These are phyloP conservation scores for Eurytoma adleriae DNA, from an alignment of 2,888 invertebrate genomes.

Conservation along the genomic window DNA sequence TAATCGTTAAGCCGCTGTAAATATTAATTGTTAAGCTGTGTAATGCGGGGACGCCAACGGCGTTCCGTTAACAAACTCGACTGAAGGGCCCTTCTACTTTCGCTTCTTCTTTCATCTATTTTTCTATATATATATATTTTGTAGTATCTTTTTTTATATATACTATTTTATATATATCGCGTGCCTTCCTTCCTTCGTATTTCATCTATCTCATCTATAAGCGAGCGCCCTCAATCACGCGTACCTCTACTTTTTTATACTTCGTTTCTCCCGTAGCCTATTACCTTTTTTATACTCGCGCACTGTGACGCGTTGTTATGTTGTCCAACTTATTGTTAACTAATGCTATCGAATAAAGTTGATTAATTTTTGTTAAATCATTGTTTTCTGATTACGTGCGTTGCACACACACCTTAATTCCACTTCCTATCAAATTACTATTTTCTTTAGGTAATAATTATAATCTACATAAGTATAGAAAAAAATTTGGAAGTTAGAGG, in stretches of 20 bases:
- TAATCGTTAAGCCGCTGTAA: constrained; percentile 61
- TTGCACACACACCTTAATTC: not conserved
- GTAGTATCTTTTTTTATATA: not conserved
- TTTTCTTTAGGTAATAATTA: too few species aligned
- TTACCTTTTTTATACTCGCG: constrained; percentile 62
- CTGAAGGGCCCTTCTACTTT: constrained; percentile 65
- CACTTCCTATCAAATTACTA: not conserved
- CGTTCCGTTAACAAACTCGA: constrained; percentile 60
- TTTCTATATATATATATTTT: constrained; percentile 5
- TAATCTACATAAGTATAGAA: too few species aligned
- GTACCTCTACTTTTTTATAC: constrained; percentile 28
- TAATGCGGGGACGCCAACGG: constrained; percentile 53
- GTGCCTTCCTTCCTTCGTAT: constrained; percentile 31
- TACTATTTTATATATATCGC: not conserved
- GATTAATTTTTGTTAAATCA: constrained; percentile 70
- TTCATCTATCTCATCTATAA: constrained; percentile 33
- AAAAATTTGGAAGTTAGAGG: too few species aligned
- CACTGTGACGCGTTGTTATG: constrained; percentile 65
- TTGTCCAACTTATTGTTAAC: constrained; percentile 71
- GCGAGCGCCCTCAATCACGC: constrained; percentile 24
- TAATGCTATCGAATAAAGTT: constrained; percentile 73
- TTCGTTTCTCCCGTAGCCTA: constrained; percentile 43
- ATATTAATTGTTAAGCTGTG: constrained; percentile 68
- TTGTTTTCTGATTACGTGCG: not conserved
- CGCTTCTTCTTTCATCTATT: constrained; percentile 26